Conservation (phyloP, 2,797 vertebrate genomes). For the Amblyraja radiata region DNA sequence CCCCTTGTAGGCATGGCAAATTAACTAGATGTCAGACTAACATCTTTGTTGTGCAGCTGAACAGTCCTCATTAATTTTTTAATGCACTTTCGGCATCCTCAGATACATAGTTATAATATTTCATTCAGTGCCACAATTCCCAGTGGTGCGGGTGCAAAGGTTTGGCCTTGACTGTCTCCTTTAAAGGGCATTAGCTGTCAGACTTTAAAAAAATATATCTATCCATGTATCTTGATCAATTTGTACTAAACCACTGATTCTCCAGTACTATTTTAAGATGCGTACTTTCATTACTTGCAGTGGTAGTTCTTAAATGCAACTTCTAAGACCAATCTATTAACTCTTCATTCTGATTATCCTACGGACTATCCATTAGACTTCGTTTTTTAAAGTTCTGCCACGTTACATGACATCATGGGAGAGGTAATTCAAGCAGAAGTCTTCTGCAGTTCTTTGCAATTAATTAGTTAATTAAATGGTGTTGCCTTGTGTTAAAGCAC, state of each 20-base stretch:
- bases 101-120: constrained; percentile 24
- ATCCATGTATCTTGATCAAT: not conserved
- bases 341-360: not conserved
- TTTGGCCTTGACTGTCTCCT: constrained; percentile 2
- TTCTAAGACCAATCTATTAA: not conserved
- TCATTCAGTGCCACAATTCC: constrained; percentile 5
- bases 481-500: constrained; percentile 21
- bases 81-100: constrained; percentile 7
- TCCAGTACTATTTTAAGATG: not conserved
- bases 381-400: not conserved
- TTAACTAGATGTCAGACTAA: constrained; percentile 29
- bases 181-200: constrained; percentile 18
- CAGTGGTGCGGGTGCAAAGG: constrained; percentile 6
- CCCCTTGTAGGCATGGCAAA: not conserved
- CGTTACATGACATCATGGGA: constrained; percentile 23
- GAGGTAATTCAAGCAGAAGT: not conserved
- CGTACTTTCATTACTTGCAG: not conserved
- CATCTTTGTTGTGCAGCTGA: constrained; percentile 16
- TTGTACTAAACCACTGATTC: not conserved
- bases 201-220: not conserved
- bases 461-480: constrained; percentile 37
- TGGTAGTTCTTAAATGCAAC: constrained; percentile 10
- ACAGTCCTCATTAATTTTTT: constrained; percentile 14
- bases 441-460: constrained; percentile 20
- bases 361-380: not conserved